Evolutionary conservation across 1,140 invertebrate species (phyloP).

Genomic region (Diplogasteroides magnus): DNA sequence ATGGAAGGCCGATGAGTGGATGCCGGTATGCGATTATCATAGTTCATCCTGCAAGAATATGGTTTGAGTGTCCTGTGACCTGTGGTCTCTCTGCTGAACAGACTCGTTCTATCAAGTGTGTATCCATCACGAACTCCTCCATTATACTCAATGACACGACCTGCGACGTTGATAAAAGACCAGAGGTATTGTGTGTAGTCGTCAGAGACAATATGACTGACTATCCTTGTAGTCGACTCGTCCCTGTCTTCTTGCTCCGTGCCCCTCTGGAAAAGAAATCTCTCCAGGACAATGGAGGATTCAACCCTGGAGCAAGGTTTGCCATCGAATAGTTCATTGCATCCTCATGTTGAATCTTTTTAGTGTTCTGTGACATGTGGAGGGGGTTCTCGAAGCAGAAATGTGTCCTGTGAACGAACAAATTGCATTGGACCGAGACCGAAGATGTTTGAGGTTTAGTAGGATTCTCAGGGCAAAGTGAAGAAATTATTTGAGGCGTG

Average conservation of each 20-base stretch:
- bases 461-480: slow-evolving; percentile 37
- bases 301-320: neutral
- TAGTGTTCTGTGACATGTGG: slow-evolving; percentile 46
- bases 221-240: neutral
- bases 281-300: neutral
- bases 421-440: slow-evolving; percentile 26
- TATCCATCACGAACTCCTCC: slow-evolving; percentile 1
- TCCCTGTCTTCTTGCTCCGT: slow-evolving; percentile 12
- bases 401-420: slow-evolving; percentile 28
- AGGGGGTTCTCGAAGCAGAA: slow-evolving; percentile 40
- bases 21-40: slow-evolving; percentile 8
- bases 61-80: slow-evolving; percentile 36
- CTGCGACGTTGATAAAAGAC: slow-evolving; percentile 26
- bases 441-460: neutral
- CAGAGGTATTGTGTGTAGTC: slow-evolving; percentile 2
- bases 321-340: neutral
- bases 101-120: slow-evolving; percentile 35
- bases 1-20: slow-evolving; percentile 40
- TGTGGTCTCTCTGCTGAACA: slow-evolving; percentile 41
- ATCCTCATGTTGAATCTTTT: slow-evolving; percentile 18
- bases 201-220: neutral
- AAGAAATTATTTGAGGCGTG: slow-evolving; percentile 42
- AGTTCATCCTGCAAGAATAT: slow-evolving; percentile 4
- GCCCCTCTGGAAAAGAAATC: neutral
- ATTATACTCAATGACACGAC: slow-evolving; percentile 14